Percentiles rank a stretch among this genome's conserved stretches.
These are phyloP conservation scores for Lophotis ruficrista DNA, from an alignment of 2,113 vertebrate species.

Conservation along the genomic window DNA sequence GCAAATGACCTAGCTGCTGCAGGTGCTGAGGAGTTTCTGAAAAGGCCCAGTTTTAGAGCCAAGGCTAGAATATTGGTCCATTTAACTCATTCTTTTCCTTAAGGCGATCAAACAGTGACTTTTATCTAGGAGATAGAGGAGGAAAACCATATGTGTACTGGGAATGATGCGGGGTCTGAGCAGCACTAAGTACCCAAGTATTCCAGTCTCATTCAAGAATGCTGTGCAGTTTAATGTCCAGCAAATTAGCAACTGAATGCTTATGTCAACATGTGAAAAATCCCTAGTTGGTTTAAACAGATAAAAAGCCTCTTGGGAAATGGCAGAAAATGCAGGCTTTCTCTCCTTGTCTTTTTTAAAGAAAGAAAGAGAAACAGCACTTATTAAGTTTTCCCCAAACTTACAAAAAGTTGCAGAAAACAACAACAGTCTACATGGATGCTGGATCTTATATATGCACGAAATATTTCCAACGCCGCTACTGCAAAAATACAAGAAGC, in stretches of 20 bases:
- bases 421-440: neutral
- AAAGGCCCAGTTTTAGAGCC: slow-evolving; percentile 77
- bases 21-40: slow-evolving; percentile 81
- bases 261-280: slow-evolving; percentile 83
- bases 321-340: slow-evolving; percentile 61
- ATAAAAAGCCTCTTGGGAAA: slow-evolving; percentile 72
- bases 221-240: slow-evolving; percentile 73
- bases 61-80: slow-evolving; percentile 81
- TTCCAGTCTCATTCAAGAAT: slow-evolving; percentile 71
- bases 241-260: slow-evolving; percentile 86
- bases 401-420: neutral
- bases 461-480: neutral
- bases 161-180: slow-evolving; percentile 48
- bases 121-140: slow-evolving; percentile 76
- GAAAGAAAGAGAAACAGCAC: slow-evolving; percentile 41
- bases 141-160: slow-evolving; percentile 67
- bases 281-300: slow-evolving; percentile 76
- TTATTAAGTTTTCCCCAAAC: slow-evolving; percentile 35
- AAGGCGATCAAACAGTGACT: slow-evolving; percentile 82
- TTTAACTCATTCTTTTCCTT: slow-evolving; percentile 85
- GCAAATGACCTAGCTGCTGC: slow-evolving; percentile 82
- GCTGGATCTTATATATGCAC: neutral
- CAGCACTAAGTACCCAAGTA: slow-evolving; percentile 62
- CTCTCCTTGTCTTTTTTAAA: slow-evolving; percentile 48
- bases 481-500: slow-evolving; percentile 8